These are phyloP conservation scores for Numenius arquata DNA, from an alignment of 2,113 vertebrate genomes.

Conservation along the genomic window DNA sequence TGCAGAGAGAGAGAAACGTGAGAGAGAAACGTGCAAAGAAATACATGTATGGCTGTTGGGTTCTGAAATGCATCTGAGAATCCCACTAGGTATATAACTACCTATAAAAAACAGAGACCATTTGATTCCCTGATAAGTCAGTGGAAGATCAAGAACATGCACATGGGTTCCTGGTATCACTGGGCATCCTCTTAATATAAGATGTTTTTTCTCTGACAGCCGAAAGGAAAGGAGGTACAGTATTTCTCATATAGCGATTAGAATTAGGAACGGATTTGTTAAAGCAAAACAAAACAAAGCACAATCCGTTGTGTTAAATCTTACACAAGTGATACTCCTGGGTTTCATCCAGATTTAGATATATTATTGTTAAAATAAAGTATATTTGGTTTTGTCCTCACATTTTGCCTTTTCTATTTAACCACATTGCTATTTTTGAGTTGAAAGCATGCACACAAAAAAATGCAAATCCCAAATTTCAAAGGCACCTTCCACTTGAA, in stretches of 20 bases:
- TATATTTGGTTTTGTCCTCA: neutral
- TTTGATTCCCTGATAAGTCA: neutral
- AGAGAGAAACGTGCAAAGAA: neutral
- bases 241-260: neutral
- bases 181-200: neutral
- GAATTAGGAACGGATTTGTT: neutral
- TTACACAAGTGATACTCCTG: neutral
- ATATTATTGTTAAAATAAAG: constrained; percentile 4
- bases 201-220: neutral
- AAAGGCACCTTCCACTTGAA: constrained; percentile 57
- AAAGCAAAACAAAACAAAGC: constrained; percentile 17
- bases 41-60: neutral
- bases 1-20: neutral
- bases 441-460: neutral
- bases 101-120: neutral
- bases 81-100: neutral
- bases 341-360: neutral
- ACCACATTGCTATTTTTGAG: neutral
- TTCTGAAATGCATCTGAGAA: neutral
- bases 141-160: neutral
- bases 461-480: constrained; percentile 48
- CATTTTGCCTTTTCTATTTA: neutral
- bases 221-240: neutral
- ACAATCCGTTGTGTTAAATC: neutral
- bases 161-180: neutral